These are phyloP conservation scores for Bolinopsis microptera DNA, from an alignment of 37 sponge, comb jelly and placozoan genomes.

Conservation along the genomic window DNA sequence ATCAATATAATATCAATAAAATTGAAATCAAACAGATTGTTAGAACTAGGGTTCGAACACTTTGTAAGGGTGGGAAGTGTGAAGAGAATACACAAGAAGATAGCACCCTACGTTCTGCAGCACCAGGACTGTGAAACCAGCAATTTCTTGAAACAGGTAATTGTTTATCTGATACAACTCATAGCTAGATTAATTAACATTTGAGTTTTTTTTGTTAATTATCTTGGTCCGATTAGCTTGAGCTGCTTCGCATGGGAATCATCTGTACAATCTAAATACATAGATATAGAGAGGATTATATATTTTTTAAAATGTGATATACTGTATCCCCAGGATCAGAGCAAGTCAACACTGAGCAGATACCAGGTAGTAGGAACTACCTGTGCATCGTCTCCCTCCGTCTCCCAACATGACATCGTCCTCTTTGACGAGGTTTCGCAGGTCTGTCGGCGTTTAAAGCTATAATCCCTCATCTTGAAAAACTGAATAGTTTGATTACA, in stretches of 20 bases:
- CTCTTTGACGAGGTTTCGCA: conserved; percentile 59
- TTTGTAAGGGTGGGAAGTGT: conserved; percentile 70
- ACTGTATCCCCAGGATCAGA: neutral
- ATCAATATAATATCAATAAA: too few species aligned
- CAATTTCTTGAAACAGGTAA: neutral
- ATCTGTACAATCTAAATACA: too few species aligned
- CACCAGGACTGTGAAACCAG: neutral
- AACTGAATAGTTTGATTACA: too few species aligned
- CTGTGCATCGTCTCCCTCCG: conserved; percentile 50
- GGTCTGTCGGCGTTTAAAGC: neutral
- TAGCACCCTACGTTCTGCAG: conserved; percentile 64
- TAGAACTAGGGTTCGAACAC: conserved; percentile 67
- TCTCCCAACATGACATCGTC: conserved; percentile 9
- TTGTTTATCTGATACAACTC: neutral
- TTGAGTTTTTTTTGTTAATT: too few species aligned
- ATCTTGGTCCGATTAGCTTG: too few species aligned
- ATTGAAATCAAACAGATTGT: conserved; percentile 4
- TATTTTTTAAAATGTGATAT: too few species aligned
- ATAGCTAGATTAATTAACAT: neutral
- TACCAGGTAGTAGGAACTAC: conserved; percentile 45
- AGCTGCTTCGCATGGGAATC: too few species aligned
- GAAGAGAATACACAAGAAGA: conserved; percentile 69
- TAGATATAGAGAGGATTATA: too few species aligned
- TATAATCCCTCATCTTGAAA: too few species aligned
- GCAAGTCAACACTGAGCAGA: neutral